Evolutionary conservation across 2,113 vertebrate species (phyloP), one percentile per base, ranked within the genome.

Genomic region (Corythaixoides concolor): DNA sequence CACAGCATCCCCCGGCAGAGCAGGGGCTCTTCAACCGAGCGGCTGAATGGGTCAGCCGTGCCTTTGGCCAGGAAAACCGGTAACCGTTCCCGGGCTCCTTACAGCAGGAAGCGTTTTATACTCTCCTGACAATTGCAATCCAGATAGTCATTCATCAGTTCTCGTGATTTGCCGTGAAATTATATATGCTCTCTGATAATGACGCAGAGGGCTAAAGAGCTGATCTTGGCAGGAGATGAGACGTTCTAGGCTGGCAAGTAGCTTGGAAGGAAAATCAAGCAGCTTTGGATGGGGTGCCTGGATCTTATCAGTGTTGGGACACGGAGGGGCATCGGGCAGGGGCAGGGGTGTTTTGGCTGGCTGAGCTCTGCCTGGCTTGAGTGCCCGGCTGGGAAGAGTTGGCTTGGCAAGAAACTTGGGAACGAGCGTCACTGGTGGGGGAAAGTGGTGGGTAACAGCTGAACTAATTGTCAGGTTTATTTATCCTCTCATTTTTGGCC

Each of bases 141-240:
- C 76, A 77, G 81, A 66, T 2, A 76, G 68, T 32, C 85, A 66
- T 93, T 53, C 88, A 59, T 93, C 93, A 88, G 81, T 6, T 60
- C 79, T 30, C 68, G 76, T 64, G 87, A 84, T 88, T 86, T 69
- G 94, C 96, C 60, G 1, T 73, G 88, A 90, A 92, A 79, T 96
- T 91, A 63, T 62, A 63, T 75, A 41, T 41, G 91, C 94, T 88
- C 64, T 64, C 90, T 84, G 90, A 97, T 95, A 94, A 81, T 24
- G 95, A 62, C 79, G 88, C 68, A 27, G 94, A 63, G 72, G 77
- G 73, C 81, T 95, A 64, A 94, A 90, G 91, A 96, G 95, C 75
- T 86, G 96, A 58, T 95, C 41, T 43, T 97, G 97, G 97, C 95
- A 89, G 64, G 21, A 50, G 81, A 93, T 97, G 68, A 96, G 92